Evolutionary conservation across 2,113 vertebrate species (phyloP).

Genomic region (Tragelaphus buxtoni): DNA sequence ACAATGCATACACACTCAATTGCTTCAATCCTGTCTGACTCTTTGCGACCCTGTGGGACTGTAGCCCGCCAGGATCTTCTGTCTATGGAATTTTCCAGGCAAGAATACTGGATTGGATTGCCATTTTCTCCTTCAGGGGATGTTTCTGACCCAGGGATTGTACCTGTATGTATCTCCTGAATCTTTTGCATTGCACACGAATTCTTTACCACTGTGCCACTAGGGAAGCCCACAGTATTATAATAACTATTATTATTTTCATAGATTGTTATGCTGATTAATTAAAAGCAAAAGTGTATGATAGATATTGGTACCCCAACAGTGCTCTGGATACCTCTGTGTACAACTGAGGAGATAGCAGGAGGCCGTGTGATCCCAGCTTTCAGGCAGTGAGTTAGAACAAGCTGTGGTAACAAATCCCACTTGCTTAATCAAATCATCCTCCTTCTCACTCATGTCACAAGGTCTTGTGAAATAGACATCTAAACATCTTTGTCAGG

Average conservation of each 20-base stretch:
- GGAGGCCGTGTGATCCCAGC: neutral
- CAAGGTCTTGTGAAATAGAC: conserved; percentile 30
- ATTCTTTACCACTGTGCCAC: neutral
- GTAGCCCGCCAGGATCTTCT: neutral
- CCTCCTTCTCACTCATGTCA: neutral
- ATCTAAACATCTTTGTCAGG: neutral
- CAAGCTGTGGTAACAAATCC: neutral
- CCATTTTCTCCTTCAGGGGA: neutral
- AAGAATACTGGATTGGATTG: neutral
- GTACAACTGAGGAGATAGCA: neutral
- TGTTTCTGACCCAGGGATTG: neutral
- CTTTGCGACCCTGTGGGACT: neutral
- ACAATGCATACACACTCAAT: neutral
- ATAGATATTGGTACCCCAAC: neutral
- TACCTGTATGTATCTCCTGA: neutral
- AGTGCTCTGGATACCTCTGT: neutral
- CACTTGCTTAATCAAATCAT: conserved; percentile 21
- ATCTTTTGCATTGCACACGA: neutral
- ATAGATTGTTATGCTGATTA: neutral
- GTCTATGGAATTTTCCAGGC: neutral
- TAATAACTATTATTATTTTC: neutral
- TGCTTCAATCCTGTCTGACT: neutral
- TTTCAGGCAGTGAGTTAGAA: neutral
- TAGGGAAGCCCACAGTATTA: neutral
- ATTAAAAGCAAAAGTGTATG: neutral